Percentiles rank a stretch among this genome's conserved stretches.
Evolutionary conservation across 2,113 vertebrate species (phyloP).

Genomic region (Nothocercus nigrocapillus): DNA sequence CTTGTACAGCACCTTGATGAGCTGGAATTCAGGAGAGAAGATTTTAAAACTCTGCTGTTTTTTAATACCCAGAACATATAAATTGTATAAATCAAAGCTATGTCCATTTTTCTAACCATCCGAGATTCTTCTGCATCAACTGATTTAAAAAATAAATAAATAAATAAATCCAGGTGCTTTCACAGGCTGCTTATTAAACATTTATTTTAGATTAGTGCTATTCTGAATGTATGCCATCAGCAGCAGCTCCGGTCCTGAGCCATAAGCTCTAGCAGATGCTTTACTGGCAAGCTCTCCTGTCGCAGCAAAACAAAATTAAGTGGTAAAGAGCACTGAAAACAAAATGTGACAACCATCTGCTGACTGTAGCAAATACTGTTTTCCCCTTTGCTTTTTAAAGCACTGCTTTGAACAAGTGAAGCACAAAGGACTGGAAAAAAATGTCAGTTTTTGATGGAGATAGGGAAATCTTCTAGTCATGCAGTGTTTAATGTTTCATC

Average conservation of each 20-base stretch:
- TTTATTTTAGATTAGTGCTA: slow-evolving; percentile 82
- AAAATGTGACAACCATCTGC: slow-evolving; percentile 87
- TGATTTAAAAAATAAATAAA: slow-evolving; percentile 34
- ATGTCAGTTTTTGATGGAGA: slow-evolving; percentile 66
- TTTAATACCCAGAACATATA: slow-evolving; percentile 34
- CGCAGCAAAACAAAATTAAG: slow-evolving; percentile 85
- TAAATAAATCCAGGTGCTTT: slow-evolving; percentile 70
- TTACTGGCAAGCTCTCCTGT: slow-evolving; percentile 82
- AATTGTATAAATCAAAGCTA: slow-evolving; percentile 57
- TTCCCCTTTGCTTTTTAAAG: slow-evolving; percentile 74
- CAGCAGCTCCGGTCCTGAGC: slow-evolving; percentile 75
- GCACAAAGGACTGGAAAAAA: slow-evolving; percentile 66
- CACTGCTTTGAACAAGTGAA: slow-evolving; percentile 70
- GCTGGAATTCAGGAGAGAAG: slow-evolving; percentile 86
- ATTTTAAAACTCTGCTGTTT: slow-evolving; percentile 65
- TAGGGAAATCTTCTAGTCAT: slow-evolving; percentile 60
- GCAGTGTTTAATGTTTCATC: slow-evolving; percentile 68
- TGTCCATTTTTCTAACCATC: neutral
- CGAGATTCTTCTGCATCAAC: slow-evolving; percentile 14
- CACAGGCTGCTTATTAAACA: slow-evolving; percentile 77
- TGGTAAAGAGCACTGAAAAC: slow-evolving; percentile 83
- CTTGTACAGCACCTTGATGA: slow-evolving; percentile 94
- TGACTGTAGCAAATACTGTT: slow-evolving; percentile 81
- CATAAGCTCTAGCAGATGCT: slow-evolving; percentile 87
- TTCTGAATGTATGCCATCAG: slow-evolving; percentile 77